Evolutionary conservation across 2,113 vertebrate genomes (phyloP).

Genomic region (Pardalotus punctatus): DNA sequence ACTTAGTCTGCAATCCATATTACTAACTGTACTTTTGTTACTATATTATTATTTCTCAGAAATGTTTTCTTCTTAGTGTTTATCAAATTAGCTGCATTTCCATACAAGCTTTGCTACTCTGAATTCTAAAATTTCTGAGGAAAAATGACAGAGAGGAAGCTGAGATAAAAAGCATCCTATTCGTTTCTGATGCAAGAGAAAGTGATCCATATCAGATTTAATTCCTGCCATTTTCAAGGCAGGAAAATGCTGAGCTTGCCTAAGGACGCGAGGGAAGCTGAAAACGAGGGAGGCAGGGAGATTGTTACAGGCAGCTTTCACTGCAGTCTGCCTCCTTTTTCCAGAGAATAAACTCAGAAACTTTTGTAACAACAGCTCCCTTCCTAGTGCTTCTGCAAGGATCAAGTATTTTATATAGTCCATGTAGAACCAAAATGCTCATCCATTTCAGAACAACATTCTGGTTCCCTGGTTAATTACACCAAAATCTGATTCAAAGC

Average conservation of each 20-base stretch:
- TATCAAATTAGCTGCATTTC: neutral
- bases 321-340: neutral
- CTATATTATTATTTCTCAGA: neutral
- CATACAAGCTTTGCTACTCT: neutral
- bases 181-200: neutral
- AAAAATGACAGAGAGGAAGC: neutral
- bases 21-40: neutral
- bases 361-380: neutral
- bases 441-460: neutral
- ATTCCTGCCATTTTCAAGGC: neutral
- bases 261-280: rapidly evolving
- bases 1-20: neutral
- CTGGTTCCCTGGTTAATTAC: neutral
- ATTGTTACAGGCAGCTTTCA: neutral
- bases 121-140: neutral
- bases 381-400: neutral
- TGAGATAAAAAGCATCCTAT: neutral
- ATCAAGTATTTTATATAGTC: rapidly evolving
- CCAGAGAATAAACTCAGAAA: neutral
- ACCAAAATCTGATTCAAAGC: neutral
- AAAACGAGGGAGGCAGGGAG: neutral
- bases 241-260: neutral
- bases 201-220: neutral
- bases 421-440: neutral
- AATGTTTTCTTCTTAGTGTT: neutral